Percentiles rank a stretch among this genome's conserved stretches.
These are phyloP conservation scores for Aphaenogaster ashmeadi DNA, from an alignment of 1,140 invertebrate genomes.

Conservation along the genomic window DNA sequence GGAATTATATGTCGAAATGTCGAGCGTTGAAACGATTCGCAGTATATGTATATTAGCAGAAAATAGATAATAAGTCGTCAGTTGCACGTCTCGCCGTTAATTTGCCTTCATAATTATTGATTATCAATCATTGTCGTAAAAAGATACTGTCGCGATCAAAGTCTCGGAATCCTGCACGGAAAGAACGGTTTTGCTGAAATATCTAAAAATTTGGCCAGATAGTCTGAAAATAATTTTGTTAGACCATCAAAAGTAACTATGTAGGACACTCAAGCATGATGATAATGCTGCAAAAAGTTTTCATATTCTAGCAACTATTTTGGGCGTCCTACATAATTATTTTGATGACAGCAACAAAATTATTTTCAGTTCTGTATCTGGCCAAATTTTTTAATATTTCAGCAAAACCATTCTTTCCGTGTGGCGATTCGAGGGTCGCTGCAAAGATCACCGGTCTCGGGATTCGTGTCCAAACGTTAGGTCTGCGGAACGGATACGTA, in stretches of 20 bases:
- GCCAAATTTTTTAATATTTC: no score
- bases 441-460: not conserved
- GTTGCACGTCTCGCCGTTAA: not conserved
- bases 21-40: slow-evolving; percentile 1
- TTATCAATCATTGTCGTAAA: not conserved
- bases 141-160: not conserved
- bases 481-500: not conserved
- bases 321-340: no score
- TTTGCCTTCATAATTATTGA: not conserved
- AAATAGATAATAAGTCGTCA: slow-evolving; percentile 13
- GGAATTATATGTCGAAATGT: slow-evolving; percentile 34
- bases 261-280: no score
- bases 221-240: no score
- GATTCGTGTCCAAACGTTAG: not conserved
- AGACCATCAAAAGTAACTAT: no score
- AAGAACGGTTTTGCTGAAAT: no score
- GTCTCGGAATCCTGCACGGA: not conserved
- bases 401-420: no score
- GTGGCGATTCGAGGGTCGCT: not conserved
- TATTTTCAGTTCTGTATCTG: no score
- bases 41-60: not conserved
- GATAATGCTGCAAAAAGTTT: no score
- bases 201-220: no score
- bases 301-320: no score
- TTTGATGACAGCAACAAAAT: no score